Base-by-base conservation (phyloP, 2,888 invertebrate species). In the Parnassius apollo region DNA sequence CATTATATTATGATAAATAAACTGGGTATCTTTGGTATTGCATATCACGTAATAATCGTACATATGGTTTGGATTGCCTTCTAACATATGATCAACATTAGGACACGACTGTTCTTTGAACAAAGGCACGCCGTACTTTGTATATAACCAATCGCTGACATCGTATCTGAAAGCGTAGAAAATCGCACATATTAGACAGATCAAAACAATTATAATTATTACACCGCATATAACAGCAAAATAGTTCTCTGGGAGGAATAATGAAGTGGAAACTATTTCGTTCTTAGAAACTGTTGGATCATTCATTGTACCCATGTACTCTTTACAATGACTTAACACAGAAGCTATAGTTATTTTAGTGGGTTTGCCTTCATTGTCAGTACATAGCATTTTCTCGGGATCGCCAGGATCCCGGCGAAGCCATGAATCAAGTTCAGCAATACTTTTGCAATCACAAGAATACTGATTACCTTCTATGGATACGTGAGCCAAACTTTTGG, bases 41-140 rank as follows among this genome's bases (percentile, higher is more conserved):
- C 97, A 97, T 75, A 96, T 95, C 83, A 98, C 94, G 88, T 97
- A 98, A 68, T 96, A 97, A 82, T 98, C 97, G 84, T 96, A 97
- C 68, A 96, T 92, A 69, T 96, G 94, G 78, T 95, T 95, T 45
- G 95, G 90, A 68, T 94, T 93, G 18, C 94, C 94, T 65, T 95
- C 93, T 62, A 95, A 92, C 54, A 95, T 94, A 72, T 49, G n/a
- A 13, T 91, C 89, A 44, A 91, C 90, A 64, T 86, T 88, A 55
- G 91, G 86, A 74, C 91, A 91, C 4, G 95, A 94, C 72, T 96
- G 94, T 83, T 95, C 95, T 85, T 95, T 95, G 81, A 96, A 95
- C 74, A 96, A 89, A 51, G 96, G 93, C 42, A 96, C 93, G 22
- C 96, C 96, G 77, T 96, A 97, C 66, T 94, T 94, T 52, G 96